phyloP scores from a whole-genome alignment of 2,113 vertebrate species.

The Raja brachyura region DNA sequence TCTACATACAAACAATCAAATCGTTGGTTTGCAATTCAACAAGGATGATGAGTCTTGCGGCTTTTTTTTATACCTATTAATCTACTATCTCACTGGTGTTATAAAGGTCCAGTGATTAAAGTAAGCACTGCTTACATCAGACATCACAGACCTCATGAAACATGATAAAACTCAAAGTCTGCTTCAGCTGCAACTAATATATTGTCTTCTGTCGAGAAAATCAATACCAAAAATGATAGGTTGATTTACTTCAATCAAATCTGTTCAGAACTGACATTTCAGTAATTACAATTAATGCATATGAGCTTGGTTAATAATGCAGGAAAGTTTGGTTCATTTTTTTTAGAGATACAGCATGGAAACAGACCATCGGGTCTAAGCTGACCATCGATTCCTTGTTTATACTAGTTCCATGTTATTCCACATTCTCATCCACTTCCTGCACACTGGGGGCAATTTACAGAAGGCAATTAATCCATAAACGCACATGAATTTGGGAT shows the following conservation, averaged over 20 bases:
- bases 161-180: not conserved
- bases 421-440: too few relatives aligned
- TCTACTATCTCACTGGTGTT: not conserved
- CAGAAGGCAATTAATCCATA: too few relatives aligned
- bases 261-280: not conserved
- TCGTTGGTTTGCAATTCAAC: not conserved
- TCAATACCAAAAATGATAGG: not conserved
- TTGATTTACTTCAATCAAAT: constrained; percentile 15
- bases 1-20: not conserved
- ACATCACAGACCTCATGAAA: not conserved
- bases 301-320: not conserved
- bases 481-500: too few relatives aligned
- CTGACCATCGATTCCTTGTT: too few relatives aligned
- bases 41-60: not conserved
- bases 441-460: too few relatives aligned
- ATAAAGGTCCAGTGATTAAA: not conserved
- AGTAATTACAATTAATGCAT: not conserved
- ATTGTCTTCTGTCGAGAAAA: not conserved
- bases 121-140: not conserved
- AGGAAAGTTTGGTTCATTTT: not conserved
- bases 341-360: too few relatives aligned
- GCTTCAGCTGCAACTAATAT: not conserved
- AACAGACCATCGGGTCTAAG: too few relatives aligned
- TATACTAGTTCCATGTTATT: too few relatives aligned
- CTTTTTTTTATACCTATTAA: not conserved